Evolutionary conservation across 2,113 vertebrate genomes (phyloP).

Genomic region (Xiphophorus hellerii): DNA sequence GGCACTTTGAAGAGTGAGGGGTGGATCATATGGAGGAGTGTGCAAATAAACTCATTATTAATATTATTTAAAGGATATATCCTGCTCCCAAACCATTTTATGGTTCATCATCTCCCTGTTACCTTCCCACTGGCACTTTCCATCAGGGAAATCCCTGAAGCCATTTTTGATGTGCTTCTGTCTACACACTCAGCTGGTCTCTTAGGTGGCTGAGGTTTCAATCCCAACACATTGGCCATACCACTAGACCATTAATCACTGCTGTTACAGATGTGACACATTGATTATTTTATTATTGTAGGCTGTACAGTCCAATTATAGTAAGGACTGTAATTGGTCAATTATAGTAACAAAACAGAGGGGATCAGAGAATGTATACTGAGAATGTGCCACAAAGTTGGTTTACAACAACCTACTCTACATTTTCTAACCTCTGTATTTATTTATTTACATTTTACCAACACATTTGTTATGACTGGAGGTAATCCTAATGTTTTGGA

Average conservation of each 20-base stretch:
- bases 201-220: slow-evolving; percentile 1
- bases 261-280: no score
- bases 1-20: background rate
- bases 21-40: background rate
- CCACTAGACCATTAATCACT: background rate
- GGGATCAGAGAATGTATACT: no score
- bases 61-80: slow-evolving; percentile 25
- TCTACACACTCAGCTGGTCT: slow-evolving; percentile 13
- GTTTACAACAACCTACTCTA: no score
- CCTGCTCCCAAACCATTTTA: slow-evolving; percentile 32
- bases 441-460: no score
- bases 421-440: no score
- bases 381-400: no score
- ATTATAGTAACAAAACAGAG: no score
- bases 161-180: slow-evolving; percentile 7
- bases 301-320: background rate
- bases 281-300: background rate
- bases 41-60: background rate
- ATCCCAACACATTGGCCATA: background rate
- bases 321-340: no score
- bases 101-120: slow-evolving; percentile 11
- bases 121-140: background rate
- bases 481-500: no score
- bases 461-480: no score
- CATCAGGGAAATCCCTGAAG: slow-evolving; percentile 1